A percentile compares a stretch with the other conserved stretches of the same genome.
phyloP scores from a whole-genome alignment of 2,888 invertebrate genomes.

The Parnassius mnemosyne region DNA sequence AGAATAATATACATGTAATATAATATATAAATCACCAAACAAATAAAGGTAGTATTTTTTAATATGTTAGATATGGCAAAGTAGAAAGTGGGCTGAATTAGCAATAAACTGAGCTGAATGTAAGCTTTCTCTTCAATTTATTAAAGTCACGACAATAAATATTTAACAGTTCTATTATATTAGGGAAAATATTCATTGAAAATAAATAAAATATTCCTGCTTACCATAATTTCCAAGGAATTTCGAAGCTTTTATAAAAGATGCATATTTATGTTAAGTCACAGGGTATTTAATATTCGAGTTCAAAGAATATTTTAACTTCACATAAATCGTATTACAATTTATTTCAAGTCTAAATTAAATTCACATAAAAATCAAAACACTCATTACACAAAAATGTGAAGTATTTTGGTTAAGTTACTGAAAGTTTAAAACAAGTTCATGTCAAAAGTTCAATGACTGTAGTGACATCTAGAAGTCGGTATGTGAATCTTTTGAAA shows the following conservation, averaged over 20 bases:
- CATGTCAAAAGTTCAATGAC: constrained; percentile 78
- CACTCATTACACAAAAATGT: constrained; percentile 69
- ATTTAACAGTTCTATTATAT: not conserved
- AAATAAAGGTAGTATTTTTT: too few relatives aligned
- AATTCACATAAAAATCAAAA: constrained; percentile 61
- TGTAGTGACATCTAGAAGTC: constrained; percentile 61
- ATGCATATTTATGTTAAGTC: constrained; percentile 29
- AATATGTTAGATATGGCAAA: not conserved
- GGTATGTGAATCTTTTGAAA: constrained; percentile 60
- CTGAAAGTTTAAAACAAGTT: constrained; percentile 74
- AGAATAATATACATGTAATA: too few relatives aligned
- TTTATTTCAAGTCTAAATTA: constrained; percentile 36
- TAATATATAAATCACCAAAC: too few relatives aligned
- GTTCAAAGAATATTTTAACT: constrained; percentile 10
- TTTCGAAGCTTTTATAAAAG: constrained; percentile 41
- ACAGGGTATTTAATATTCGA: constrained; percentile 34
- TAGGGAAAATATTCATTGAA: not conserved
- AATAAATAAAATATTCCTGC: constrained; percentile 28
- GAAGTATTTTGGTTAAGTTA: constrained; percentile 75
- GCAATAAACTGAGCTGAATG: constrained; percentile 31
- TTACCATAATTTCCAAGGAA: constrained; percentile 44
- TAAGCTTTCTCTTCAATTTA: constrained; percentile 37
- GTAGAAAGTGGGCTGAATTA: constrained; percentile 43
- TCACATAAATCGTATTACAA: constrained; percentile 9
- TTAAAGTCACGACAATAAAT: not conserved